Conservation (phyloP, 2,888 invertebrate genomes). For the Galeopsomyia nigrocyanea region DNA sequence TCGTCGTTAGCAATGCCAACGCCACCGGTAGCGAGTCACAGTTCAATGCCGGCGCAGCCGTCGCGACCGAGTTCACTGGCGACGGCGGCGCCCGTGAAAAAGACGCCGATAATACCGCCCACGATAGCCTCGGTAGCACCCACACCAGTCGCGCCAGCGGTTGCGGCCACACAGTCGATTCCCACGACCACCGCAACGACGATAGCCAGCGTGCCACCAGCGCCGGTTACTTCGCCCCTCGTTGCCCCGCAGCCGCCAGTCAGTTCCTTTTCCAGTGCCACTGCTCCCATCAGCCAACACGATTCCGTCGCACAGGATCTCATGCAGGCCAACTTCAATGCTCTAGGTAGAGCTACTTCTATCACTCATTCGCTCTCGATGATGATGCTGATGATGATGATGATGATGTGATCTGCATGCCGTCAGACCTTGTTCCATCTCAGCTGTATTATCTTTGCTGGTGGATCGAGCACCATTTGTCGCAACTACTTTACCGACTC, state of each 20-base stretch:
- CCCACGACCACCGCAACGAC: slow-evolving; percentile 19
- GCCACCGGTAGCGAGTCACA: slow-evolving; percentile 66
- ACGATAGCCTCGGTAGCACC: slow-evolving; percentile 20
- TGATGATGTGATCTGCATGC: too few species aligned
- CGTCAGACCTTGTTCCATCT: too few species aligned
- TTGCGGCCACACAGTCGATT: slow-evolving; percentile 26
- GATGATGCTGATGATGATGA: too few species aligned
- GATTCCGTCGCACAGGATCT: slow-evolving; percentile 19
- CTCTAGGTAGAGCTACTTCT: slow-evolving; percentile 59
- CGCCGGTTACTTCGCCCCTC: slow-evolving; percentile 60
- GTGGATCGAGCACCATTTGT: too few species aligned
- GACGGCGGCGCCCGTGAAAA: slow-evolving; percentile 66
- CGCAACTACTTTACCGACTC: too few species aligned
- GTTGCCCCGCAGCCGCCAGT: slow-evolving; percentile 61
- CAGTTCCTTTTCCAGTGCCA: slow-evolving; percentile 62
- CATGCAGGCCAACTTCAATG: slow-evolving; percentile 57
- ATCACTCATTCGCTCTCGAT: too few species aligned
- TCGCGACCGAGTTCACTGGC: slow-evolving; percentile 64
- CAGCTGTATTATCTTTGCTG: too few species aligned
- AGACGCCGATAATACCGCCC: slow-evolving; percentile 50
- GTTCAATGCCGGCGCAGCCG: slow-evolving; percentile 66
- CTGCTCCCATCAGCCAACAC: slow-evolving; percentile 49
- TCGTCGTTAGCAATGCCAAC: slow-evolving; percentile 48
- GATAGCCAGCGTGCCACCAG: slow-evolving; percentile 26
- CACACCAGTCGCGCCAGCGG: slow-evolving; percentile 5